Evolutionary conservation across 2,797 vertebrate species (phyloP), one percentile per base, ranked within the genome.

Genomic region (Amphiprion clarkii): DNA sequence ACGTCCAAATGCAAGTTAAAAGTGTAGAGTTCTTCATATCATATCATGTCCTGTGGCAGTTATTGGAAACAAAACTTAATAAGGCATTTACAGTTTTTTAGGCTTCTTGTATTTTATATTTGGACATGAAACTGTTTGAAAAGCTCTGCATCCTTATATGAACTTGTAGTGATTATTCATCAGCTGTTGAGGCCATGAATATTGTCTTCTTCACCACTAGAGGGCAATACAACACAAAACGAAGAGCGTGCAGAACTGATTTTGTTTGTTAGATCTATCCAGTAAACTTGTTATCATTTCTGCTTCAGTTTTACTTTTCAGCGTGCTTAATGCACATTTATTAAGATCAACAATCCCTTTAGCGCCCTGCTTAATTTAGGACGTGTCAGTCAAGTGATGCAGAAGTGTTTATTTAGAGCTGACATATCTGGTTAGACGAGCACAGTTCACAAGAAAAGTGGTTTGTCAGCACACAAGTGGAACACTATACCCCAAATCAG

Each of bases 181-280:
- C 1, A 8, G 27, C 27, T 31, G 31, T 31, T 13, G 17, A 12
- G 8, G 0, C 54, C 5, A 27, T 29, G 42, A 12, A 36, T 17
- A 48, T 59, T 3, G 42, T 6, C 12, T 9, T 9, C 8, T 51
- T 14, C 48, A 63, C 74, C 94, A 93, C 83, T 65, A 90, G 92
- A 57, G 81, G 93, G 90, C 78, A 71, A 17, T 74, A 54, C 31
- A 70, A 57, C n/a, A 46, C 63, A 67, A n/a, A 67, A 27, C 39
- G 67, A 21, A 25, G 25, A 5, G n/a, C 8, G 9, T 36, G 2
- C 9, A 7, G 2, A 2, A 49, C 7, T 8, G 8, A 7, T 49
- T n/a, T 6, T n/a, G 7, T 49, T 19, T n/a, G n/a, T n/a, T 21
- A 6, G 9, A 49, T 7, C 19, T 3, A 9, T 6, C 19, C n/a